Conservation (phyloP, 2,888 invertebrate genomes). For the Timema podura region DNA sequence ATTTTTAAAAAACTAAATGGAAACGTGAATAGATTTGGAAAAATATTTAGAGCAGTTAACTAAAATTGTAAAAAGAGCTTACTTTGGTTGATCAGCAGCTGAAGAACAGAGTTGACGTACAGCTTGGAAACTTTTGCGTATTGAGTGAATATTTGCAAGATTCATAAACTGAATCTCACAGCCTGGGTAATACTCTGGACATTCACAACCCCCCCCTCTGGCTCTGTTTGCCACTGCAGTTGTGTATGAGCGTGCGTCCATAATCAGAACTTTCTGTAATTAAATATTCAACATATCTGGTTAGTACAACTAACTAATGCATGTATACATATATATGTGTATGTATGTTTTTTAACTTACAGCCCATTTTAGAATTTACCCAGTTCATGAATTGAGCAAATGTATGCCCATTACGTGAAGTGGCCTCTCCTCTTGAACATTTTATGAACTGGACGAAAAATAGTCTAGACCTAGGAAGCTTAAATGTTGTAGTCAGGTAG, state of each 20-base stretch:
- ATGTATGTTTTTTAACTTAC: no score
- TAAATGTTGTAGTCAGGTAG: no score
- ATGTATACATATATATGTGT: not conserved
- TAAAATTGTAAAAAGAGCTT: conserved; percentile 37
- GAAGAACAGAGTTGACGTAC: conserved; percentile 75
- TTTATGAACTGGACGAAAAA: no score
- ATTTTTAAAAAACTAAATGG: not conserved
- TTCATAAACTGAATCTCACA: conserved; percentile 97
- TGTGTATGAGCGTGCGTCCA: conserved; percentile 94
- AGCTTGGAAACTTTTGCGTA: conserved; percentile 87
- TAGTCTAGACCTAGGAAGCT: no score
- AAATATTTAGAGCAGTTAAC: no score
- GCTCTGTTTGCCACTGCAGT: conserved; percentile 96
- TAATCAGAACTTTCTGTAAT: conserved; percentile 72
- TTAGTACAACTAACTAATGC: not conserved
- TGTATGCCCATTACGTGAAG: no score
- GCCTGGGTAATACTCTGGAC: conserved; percentile 89
- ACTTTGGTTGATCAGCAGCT: conserved; percentile 76
- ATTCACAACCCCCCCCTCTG: conserved; percentile 95
- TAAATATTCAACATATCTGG: not conserved
- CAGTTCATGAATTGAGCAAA: no score
- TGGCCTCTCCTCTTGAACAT: no score
- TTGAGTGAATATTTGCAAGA: conserved; percentile 94
- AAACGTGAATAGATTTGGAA: not conserved
- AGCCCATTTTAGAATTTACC: no score